These are phyloP conservation scores for Habroteleia sp. DNA, from an alignment of 2,888 invertebrate genomes.

Conservation along the genomic window DNA sequence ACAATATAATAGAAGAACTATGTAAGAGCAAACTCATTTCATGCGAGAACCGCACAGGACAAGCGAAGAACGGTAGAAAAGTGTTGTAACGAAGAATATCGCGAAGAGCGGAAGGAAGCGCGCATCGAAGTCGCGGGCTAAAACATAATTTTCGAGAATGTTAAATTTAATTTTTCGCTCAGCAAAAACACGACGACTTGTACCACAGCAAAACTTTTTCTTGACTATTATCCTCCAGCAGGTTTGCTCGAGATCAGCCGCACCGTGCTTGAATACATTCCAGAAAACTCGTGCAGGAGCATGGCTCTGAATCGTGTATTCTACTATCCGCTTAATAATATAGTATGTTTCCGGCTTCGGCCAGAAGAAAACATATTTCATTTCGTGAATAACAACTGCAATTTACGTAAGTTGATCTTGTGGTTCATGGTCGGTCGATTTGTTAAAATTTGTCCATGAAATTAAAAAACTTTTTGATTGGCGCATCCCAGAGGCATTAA, in stretches of 20 bases:
- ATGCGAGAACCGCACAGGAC: neutral
- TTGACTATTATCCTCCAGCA: conserved; percentile 31
- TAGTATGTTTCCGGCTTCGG: conserved; percentile 17
- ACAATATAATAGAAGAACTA: too few relatives aligned
- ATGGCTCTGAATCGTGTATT: conserved; percentile 47
- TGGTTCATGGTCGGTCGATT: conserved; percentile 17
- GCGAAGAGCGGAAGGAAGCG: conserved; percentile 35
- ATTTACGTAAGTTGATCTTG: conserved; percentile 41
- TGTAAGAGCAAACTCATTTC: neutral
- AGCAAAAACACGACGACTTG: conserved; percentile 39
- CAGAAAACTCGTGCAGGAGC: conserved; percentile 25
- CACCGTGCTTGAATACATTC: conserved; percentile 40
- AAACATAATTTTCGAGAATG: conserved; percentile 57
- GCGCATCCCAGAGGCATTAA: conserved; percentile 3
- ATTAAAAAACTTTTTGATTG: conserved; percentile 40
- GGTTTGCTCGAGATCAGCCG: conserved; percentile 35
- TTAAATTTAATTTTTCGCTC: conserved; percentile 69
- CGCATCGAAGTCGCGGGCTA: conserved; percentile 30
- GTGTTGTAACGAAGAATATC: conserved; percentile 3
- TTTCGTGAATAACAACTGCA: conserved; percentile 45
- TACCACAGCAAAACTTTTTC: conserved; percentile 45
- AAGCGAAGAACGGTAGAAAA: conserved; percentile 1
- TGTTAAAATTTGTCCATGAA: neutral
- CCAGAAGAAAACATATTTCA: conserved; percentile 42
- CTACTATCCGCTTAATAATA: conserved; percentile 34